Evolutionary conservation across 2,888 invertebrate species (phyloP).

Genomic region (Lasiommata megera): DNA sequence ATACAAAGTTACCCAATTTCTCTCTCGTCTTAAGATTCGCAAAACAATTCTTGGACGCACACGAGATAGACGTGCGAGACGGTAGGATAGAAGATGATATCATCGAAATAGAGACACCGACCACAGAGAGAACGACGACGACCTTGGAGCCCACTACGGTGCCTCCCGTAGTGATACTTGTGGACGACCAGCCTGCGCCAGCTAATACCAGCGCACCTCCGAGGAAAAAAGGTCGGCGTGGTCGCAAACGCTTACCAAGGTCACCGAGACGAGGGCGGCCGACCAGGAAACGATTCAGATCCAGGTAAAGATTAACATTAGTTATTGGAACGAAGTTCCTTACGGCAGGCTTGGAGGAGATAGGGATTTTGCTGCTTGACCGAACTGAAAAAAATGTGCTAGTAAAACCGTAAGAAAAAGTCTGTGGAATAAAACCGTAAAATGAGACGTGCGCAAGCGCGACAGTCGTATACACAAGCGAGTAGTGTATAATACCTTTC

Average conservation of each 20-base stretch:
- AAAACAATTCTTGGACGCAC: conserved; percentile 86
- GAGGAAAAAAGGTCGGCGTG: conserved; percentile 58
- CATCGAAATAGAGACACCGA: conserved; percentile 60
- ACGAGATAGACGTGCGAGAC: conserved; percentile 77
- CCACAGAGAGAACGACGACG: conserved; percentile 52
- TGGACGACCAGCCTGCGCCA: conserved; percentile 71
- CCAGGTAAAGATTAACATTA: conserved; percentile 49
- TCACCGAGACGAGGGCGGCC: conserved; percentile 71
- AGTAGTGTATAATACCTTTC: too few species aligned
- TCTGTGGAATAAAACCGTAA: too few species aligned
- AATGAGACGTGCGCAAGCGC: too few species aligned
- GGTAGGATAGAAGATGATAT: conserved; percentile 60
- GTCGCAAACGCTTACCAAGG: conserved; percentile 59
- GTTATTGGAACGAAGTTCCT: too few species aligned
- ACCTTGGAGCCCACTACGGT: conserved; percentile 54
- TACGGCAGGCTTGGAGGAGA: too few species aligned
- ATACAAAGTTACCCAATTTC: neutral
- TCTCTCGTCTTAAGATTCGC: conserved; percentile 74
- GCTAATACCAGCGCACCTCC: conserved; percentile 56
- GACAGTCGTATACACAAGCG: too few species aligned
- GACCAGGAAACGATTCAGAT: conserved; percentile 75
- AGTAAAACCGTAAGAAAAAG: too few species aligned
- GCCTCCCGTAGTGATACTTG: conserved; percentile 68
- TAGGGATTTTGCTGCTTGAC: too few species aligned
- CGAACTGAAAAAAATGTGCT: too few species aligned